Evolutionary conservation across 2,888 invertebrate genomes (phyloP).

Genomic region (Pherbina coryleti): DNA sequence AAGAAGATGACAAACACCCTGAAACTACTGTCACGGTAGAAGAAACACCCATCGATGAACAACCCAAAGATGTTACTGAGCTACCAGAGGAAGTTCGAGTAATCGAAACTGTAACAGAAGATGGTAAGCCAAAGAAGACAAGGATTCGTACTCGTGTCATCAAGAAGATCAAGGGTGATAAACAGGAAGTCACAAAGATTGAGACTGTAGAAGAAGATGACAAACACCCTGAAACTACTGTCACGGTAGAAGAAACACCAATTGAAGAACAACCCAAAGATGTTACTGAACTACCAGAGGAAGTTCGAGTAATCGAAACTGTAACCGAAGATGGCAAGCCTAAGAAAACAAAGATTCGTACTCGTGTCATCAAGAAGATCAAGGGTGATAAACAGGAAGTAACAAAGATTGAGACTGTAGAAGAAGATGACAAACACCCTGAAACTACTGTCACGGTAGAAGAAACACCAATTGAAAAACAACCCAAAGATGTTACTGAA

Average conservation of each 20-base stretch:
- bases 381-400: conserved; percentile 45
- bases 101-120: conserved; percentile 44
- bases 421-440: conserved; percentile 45
- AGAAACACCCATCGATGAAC: conserved; percentile 42
- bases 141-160: conserved; percentile 49
- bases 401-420: conserved; percentile 44
- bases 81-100: conserved; percentile 47
- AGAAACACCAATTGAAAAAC: conserved; percentile 40
- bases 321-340: conserved; percentile 43
- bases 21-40: conserved; percentile 47
- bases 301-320: conserved; percentile 43
- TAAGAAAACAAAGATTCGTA: conserved; percentile 40
- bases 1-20: conserved; percentile 48
- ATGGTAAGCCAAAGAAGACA: conserved; percentile 45
- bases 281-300: conserved; percentile 40
- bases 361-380: conserved; percentile 44
- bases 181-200: conserved; percentile 49
- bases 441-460: conserved; percentile 43
- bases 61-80: conserved; percentile 40
- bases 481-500: conserved; percentile 34
- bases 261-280: conserved; percentile 38
- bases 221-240: conserved; percentile 42
- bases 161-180: conserved; percentile 48
- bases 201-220: conserved; percentile 46
- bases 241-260: conserved; percentile 43